Evolutionary conservation across 2,113 vertebrate species (phyloP).

Genomic region (Trichomycterus rosablanca): DNA sequence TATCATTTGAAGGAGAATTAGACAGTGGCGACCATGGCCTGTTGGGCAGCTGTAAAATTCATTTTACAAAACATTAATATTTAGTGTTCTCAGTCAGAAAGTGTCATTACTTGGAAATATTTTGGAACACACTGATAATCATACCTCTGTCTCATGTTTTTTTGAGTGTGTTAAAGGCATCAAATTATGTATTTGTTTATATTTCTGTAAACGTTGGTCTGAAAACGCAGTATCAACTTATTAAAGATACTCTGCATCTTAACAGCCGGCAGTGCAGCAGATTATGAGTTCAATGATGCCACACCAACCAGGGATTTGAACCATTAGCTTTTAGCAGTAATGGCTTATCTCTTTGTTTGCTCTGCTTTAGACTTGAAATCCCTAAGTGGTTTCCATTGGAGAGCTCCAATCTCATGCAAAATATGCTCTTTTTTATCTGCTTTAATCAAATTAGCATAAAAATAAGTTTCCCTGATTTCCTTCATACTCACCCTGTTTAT

Average conservation of each 20-base stretch:
- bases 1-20: no score
- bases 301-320: slow-evolving; percentile 17
- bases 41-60: no score
- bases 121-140: no score
- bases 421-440: background rate
- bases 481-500: background rate
- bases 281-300: slow-evolving; percentile 1
- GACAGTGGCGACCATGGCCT: no score
- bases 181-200: no score
- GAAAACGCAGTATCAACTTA: no score
- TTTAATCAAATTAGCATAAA: background rate
- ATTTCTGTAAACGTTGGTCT: no score
- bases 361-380: slow-evolving; percentile 16
- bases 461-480: background rate
- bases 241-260: background rate
- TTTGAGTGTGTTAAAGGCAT: no score
- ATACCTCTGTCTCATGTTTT: no score
- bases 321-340: slow-evolving; percentile 25
- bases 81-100: no score
- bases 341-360: slow-evolving; percentile 9
- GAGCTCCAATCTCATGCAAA: background rate
- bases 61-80: no score
- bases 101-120: no score
- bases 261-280: background rate
- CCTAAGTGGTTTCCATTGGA: slow-evolving; percentile 4